Conservation (phyloP, 2,797 vertebrate genomes). For the Cossypha dichroa region DNA sequence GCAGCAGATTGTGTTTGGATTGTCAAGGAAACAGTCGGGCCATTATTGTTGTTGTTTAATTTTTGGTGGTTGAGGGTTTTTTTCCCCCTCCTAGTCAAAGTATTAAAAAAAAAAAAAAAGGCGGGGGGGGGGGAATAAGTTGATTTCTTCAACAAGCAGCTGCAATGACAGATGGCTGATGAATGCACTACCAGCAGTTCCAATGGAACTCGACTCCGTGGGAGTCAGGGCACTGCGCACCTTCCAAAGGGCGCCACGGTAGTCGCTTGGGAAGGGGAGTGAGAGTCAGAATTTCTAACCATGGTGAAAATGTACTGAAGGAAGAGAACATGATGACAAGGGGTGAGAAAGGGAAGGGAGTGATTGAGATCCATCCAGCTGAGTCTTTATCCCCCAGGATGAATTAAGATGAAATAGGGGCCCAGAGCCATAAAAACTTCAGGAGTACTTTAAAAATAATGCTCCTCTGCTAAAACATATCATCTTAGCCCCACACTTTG, state of each 20-base stretch:
- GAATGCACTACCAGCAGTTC: conserved; percentile 73
- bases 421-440: conserved; percentile 43
- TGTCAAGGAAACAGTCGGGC: conserved; percentile 47
- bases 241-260: conserved; percentile 69
- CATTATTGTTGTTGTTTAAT: conserved; percentile 64
- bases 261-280: conserved; percentile 70
- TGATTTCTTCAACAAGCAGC: conserved; percentile 70
- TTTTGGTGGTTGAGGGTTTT: conserved; percentile 28
- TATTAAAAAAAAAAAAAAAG: neutral
- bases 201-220: conserved; percentile 73
- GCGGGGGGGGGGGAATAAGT: neutral
- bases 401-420: conserved; percentile 65
- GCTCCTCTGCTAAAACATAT: neutral
- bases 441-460: conserved; percentile 57
- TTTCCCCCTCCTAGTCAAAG: neutral
- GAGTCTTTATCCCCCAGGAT: conserved; percentile 65
- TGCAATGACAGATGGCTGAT: conserved; percentile 73
- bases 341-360: conserved; percentile 68
- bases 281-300: conserved; percentile 70
- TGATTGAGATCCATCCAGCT: conserved; percentile 70
- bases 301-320: conserved; percentile 70
- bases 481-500: neutral
- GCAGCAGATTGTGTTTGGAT: conserved; percentile 65
- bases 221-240: conserved; percentile 66
- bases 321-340: conserved; percentile 73